Base-by-base conservation (phyloP, 2,888 invertebrate genomes). In the Platycnemis pennipes region DNA sequence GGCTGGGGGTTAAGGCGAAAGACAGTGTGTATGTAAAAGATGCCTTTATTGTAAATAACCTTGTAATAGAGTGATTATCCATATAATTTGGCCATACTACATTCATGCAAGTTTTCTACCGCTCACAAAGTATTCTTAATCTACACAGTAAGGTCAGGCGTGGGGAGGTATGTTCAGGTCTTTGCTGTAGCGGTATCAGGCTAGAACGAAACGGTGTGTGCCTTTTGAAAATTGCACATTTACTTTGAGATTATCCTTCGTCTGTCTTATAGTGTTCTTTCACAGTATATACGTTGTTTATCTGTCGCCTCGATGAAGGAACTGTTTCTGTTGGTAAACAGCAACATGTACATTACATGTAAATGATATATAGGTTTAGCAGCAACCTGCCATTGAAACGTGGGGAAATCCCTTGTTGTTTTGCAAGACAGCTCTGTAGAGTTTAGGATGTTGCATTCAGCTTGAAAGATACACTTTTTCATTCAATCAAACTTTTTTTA, bases 371-470 rank as follows among this genome's bases (percentile, higher is more conserved):
- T 91, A 63, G 63, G 53, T 69, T 91, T 42, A 91, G 44, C 63
- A 44, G 63, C 44, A 63, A 91, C 63, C 87, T 87, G 91, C 69
- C 91, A 56, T 56, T 91, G 56, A 56, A 42, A 56, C 63, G 91
- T 63, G 56, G 56, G 63, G n/a, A 63, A 91, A 69, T 44, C 63
- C 91, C 44, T 63, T 63, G 63, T 63, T 63, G 63, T 91, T 44
- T 91, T 44, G 44, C 63, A 91, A 91, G 63, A 91, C 44, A 91
- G n/a, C 91, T 91, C 91, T 91, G 91, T 91, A 91, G 91, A 91
- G 91, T 91, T 91, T 91, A 91, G 91, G 91, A 91, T 91, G 91
- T 91, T 91, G 91, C 91, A 91, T 91, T 91, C 91, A 91, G 91
- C 91, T 91, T 91, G 91, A 91, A 91, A 91, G 91, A 91, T 91